These are phyloP conservation scores for Tachyglossus aculeatus DNA, from an alignment of 2,797 vertebrate species.

Conservation along the genomic window DNA sequence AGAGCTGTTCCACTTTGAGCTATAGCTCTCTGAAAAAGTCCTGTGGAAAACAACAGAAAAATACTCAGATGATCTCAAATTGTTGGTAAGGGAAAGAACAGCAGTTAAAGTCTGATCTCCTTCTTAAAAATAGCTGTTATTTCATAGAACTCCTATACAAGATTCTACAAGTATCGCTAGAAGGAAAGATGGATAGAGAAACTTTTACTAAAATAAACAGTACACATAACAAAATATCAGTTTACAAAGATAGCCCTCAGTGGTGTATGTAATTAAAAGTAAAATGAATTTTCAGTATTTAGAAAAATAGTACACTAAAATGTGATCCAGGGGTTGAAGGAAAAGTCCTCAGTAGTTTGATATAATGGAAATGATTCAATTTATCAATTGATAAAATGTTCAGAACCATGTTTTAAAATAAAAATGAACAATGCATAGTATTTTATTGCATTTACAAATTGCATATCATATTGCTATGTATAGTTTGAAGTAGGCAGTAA, in stretches of 20 bases:
- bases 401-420: slow-evolving; percentile 8
- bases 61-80: slow-evolving; percentile 61
- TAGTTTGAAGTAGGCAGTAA: slow-evolving; percentile 15
- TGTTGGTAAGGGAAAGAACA: not conserved
- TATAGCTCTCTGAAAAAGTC: slow-evolving; percentile 97
- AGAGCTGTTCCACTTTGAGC: slow-evolving; percentile 97
- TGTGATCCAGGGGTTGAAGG: slow-evolving; percentile 19
- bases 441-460: slow-evolving; percentile 30
- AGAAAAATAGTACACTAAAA: slow-evolving; percentile 11
- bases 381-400: not conserved
- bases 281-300: slow-evolving; percentile 24
- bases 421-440: slow-evolving; percentile 5
- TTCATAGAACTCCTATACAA: not conserved
- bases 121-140: too few species aligned
- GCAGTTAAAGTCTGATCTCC: slow-evolving; percentile 9
- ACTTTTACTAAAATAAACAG: slow-evolving; percentile 24
- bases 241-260: slow-evolving; percentile 26
- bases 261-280: not conserved
- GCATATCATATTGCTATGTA: not conserved
- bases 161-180: slow-evolving; percentile 20
- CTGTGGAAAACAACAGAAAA: slow-evolving; percentile 74
- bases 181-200: slow-evolving; percentile 26
- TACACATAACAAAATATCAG: slow-evolving; percentile 37
- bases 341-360: slow-evolving; percentile 15
- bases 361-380: slow-evolving; percentile 17